Evolutionary conservation across 2,888 invertebrate genomes (phyloP), one percentile per base, ranked within the genome.

Genomic region (Sphinx pinastri): DNA sequence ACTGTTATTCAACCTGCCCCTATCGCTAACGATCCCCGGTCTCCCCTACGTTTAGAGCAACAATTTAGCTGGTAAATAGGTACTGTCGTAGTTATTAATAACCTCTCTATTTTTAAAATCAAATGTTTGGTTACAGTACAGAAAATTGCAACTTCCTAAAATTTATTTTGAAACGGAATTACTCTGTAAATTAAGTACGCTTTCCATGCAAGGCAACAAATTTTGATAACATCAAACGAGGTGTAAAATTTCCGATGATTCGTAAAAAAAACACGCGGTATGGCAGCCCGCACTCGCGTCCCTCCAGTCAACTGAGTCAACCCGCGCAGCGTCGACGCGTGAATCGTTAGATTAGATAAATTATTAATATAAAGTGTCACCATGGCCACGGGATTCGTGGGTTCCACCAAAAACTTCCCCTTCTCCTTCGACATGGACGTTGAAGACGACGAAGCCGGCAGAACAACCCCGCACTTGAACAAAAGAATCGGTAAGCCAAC

Each of bases 351-450:
- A 70, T 68, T 54, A 67, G 67, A 68, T 71, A 71, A 68, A 70
- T 59, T 38, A 58, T 25, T 70, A 58, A 60, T 54, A 59, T 19
- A 70, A 60, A 66, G 31, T 54, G 45, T 38, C 52, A 80, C 76
- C 76, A 94, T 94, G 94, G 89, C 93, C 72, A 84, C 88, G 76
- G 88, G 90, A 71, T 93, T 89, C 78, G 94, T 94, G 66, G 94
- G 94, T 55, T 93, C 94, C 70, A 94, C 94, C 57, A 94, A 91
- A 79, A 93, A 75, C 76, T 94, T 94, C 76, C 94, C 94, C 2
- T 94, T 94, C 77, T 93, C 94, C 68, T 94, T 94, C 81, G 94
- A 94, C 76, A 83, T 89, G 16, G 93, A 94, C 71, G 84, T 94
- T 0, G 94, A 94, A 63, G 91, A 90, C 31, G 93, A 92, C 45